A percentile compares a stretch with the other conserved stretches of the same genome.
Evolutionary conservation across 2,888 invertebrate species (phyloP).

Genomic region (Liopterus haemorrhoidalis): DNA sequence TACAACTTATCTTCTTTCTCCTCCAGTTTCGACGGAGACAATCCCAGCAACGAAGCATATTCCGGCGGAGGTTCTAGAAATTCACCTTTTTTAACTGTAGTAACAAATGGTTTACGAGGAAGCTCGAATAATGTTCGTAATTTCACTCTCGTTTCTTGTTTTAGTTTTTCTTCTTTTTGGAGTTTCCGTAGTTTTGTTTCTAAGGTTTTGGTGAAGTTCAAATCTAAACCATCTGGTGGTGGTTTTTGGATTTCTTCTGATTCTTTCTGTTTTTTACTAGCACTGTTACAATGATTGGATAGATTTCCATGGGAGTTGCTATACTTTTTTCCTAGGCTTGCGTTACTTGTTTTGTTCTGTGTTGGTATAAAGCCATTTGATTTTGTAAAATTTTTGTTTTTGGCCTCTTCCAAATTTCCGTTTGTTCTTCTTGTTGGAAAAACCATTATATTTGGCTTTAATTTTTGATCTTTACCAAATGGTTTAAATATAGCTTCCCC

Average conservation of each 20-base stretch:
- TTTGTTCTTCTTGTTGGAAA: slow-evolving; percentile 48
- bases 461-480: slow-evolving; percentile 41
- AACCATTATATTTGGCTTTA: slow-evolving; percentile 53
- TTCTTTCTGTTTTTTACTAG: slow-evolving; percentile 39
- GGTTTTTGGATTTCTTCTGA: slow-evolving; percentile 35
- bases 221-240: slow-evolving; percentile 41
- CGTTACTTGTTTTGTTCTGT: slow-evolving; percentile 38
- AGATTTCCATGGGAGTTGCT: slow-evolving; percentile 48
- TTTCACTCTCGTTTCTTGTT: slow-evolving; percentile 21
- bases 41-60: slow-evolving; percentile 58
- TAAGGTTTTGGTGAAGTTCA: slow-evolving; percentile 62
- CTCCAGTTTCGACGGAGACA: slow-evolving; percentile 40
- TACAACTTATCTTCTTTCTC: slow-evolving; percentile 50
- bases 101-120: slow-evolving; percentile 60
- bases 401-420: slow-evolving; percentile 39
- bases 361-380: slow-evolving; percentile 40
- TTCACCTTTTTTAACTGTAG: slow-evolving; percentile 72
- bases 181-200: slow-evolving; percentile 65
- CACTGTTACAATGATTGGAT: slow-evolving; percentile 35
- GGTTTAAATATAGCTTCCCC: slow-evolving; percentile 43
- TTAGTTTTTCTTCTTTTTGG: slow-evolving; percentile 53
- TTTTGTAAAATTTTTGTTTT: slow-evolving; percentile 40
- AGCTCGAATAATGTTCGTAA: slow-evolving; percentile 23
- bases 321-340: slow-evolving; percentile 39
- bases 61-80: slow-evolving; percentile 75